Conservation (phyloP, 2,888 invertebrate genomes). For the Lasioglossum morio region DNA sequence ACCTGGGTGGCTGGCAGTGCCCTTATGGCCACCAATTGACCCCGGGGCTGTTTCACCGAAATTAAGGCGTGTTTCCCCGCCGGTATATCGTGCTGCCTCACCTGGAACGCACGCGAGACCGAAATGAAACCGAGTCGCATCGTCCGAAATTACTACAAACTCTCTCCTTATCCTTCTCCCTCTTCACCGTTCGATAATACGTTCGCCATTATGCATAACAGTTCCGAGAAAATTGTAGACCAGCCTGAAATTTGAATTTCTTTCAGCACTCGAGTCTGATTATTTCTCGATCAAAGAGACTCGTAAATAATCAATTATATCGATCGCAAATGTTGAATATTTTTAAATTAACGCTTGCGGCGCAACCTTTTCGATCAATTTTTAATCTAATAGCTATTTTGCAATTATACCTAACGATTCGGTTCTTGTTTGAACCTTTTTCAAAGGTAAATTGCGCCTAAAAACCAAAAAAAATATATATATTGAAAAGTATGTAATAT, state of each 20-base stretch:
- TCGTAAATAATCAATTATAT: no score
- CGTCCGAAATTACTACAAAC: neutral
- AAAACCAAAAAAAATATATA: no score
- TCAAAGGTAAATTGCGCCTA: no score
- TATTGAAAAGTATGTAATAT: no score
- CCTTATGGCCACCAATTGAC: constrained; percentile 93
- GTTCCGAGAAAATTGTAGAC: neutral
- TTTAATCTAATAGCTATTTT: no score
- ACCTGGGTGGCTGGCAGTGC: constrained; percentile 90
- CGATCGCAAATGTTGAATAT: no score
- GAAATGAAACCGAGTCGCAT: neutral
- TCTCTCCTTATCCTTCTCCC: neutral
- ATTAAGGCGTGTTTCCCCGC: constrained; percentile 95
- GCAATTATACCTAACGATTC: no score
- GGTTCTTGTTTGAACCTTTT: no score
- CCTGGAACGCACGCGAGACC: constrained; percentile 66
- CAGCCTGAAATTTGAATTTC: neutral
- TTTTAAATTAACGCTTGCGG: no score
- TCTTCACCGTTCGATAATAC: neutral
- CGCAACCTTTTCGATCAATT: no score
- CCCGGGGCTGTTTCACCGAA: constrained; percentile 93
- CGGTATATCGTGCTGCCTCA: constrained; percentile 91
- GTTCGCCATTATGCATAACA: neutral
- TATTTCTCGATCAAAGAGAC: constrained; percentile 5
- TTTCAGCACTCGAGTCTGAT: neutral